Conservation (phyloP, 2,113 vertebrate species). For the Tetraodon nigroviridis region DNA sequence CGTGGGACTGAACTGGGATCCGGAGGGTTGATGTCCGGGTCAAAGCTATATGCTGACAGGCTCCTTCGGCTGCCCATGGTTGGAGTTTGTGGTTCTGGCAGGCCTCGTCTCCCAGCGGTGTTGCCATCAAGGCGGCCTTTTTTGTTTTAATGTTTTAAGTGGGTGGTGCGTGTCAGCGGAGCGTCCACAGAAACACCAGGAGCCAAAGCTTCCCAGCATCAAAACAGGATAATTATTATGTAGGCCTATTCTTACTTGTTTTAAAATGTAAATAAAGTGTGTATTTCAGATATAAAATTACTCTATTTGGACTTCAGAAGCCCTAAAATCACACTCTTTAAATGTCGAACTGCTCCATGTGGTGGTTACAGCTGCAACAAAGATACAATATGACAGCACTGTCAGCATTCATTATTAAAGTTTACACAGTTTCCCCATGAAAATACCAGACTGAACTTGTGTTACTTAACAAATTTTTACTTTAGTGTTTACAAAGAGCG, state of each 20-base stretch:
- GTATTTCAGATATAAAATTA: neutral
- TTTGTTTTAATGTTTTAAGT: neutral
- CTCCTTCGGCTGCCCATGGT: neutral
- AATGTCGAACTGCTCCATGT: neutral
- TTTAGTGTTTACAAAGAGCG: neutral
- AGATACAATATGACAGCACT: neutral
- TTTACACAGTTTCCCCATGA: neutral
- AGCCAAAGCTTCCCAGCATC: neutral
- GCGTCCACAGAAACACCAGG: neutral
- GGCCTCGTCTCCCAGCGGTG: neutral
- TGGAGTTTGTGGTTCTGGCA: neutral
- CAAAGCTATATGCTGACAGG: neutral
- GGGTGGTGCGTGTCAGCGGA: neutral
- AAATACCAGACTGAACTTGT: neutral
- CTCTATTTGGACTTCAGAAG: neutral
- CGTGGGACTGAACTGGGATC: neutral
- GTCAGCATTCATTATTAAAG: neutral
- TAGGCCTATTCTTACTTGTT: neutral
- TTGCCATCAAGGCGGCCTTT: neutral
- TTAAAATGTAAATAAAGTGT: neutral
- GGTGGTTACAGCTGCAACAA: neutral
- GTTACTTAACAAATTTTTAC: neutral
- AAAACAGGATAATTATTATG: no score
- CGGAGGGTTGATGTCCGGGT: neutral
- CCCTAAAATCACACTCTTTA: neutral